Conservation (phyloP, 2,888 invertebrate genomes). For the Eupithecia subumbrata region DNA sequence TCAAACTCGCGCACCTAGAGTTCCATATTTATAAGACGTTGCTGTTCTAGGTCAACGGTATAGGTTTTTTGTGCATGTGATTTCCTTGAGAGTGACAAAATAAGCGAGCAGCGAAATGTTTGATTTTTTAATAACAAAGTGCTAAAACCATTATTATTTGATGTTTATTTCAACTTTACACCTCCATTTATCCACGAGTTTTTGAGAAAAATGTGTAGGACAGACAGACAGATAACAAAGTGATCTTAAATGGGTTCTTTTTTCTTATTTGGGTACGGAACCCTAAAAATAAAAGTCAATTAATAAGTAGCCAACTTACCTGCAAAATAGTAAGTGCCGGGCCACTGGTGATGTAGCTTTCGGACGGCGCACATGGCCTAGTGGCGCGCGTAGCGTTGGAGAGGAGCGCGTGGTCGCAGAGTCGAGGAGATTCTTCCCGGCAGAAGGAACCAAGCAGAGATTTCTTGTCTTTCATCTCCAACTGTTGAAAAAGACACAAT, state of each 20-base stretch:
- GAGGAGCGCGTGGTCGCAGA: slow-evolving; percentile 89
- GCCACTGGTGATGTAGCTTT: slow-evolving; percentile 91
- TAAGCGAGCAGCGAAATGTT: too few species aligned
- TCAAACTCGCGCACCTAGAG: too few species aligned
- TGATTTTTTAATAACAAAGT: too few species aligned
- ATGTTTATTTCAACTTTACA: too few species aligned
- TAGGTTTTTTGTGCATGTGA: too few species aligned
- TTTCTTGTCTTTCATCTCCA: slow-evolving; percentile 80
- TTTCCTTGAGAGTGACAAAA: too few species aligned
- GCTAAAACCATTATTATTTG: too few species aligned
- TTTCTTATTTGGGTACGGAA: neutral
- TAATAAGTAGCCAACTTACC: slow-evolving; percentile 52
- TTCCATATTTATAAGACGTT: too few species aligned
- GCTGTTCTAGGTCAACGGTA: too few species aligned
- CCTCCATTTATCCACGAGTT: too few species aligned
- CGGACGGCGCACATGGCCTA: slow-evolving; percentile 87
- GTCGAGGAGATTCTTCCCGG: slow-evolving; percentile 89
- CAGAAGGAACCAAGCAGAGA: slow-evolving; percentile 90
- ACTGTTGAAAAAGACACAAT: slow-evolving; percentile 50
- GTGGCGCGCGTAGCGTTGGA: slow-evolving; percentile 89
- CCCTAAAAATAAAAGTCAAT: neutral
- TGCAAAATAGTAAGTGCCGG: slow-evolving; percentile 90
- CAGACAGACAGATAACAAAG: neutral
- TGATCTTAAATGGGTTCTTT: neutral
- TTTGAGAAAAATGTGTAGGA: neutral